Conservation (phyloP, 2,888 invertebrate genomes). For the Scotopteryx bipunctaria region DNA sequence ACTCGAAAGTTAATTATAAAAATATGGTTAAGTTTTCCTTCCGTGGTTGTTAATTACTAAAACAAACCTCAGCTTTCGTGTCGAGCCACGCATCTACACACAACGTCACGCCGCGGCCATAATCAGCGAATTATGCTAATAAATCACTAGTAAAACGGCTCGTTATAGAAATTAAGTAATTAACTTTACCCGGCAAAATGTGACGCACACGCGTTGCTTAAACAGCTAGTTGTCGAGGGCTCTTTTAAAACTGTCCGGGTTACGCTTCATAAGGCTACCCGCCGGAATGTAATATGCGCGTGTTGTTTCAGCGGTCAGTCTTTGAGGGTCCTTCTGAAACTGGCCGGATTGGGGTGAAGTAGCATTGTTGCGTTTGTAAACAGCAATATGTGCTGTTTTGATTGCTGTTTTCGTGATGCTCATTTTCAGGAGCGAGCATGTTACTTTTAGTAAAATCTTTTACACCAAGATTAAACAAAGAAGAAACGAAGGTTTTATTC, state of each 20-base stretch:
- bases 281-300: conserved; percentile 28
- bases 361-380: conserved; percentile 60
- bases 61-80: conserved; percentile 28
- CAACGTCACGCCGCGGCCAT: conserved; percentile 54
- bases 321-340: conserved; percentile 41
- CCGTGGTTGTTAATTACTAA: conserved; percentile 7
- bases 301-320: conserved; percentile 40
- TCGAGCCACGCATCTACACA: conserved; percentile 30
- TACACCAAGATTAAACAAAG: too few relatives aligned
- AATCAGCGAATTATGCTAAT: conserved; percentile 70
- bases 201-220: conserved; percentile 40
- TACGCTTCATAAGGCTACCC: conserved; percentile 29
- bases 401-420: conserved; percentile 18
- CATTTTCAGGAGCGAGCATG: conserved; percentile 11
- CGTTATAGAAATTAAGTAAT: conserved; percentile 75
- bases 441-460: too few relatives aligned
- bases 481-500: too few relatives aligned
- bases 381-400: conserved; percentile 44
- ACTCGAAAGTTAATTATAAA: too few relatives aligned
- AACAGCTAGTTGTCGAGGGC: conserved; percentile 33
- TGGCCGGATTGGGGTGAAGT: conserved; percentile 44
- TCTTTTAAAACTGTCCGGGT: conserved; percentile 45
- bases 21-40: too few relatives aligned
- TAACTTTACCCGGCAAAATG: conserved; percentile 59
- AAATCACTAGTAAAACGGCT: conserved; percentile 64